Conservation (phyloP, 2,888 invertebrate species). For the Acrocyrtus sp. region DNA sequence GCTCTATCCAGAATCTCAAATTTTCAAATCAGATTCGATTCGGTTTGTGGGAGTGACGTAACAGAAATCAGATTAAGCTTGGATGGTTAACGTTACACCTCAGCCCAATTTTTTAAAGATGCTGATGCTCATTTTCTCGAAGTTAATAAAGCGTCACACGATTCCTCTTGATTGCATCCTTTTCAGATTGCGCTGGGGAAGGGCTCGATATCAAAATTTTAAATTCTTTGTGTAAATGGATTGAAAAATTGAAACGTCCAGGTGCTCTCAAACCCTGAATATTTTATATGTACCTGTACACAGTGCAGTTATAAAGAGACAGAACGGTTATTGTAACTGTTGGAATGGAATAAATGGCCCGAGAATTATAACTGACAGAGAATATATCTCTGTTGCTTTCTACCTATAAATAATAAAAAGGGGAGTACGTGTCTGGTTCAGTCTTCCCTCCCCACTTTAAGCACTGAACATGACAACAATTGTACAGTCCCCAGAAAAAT, state of each 20-base stretch:
- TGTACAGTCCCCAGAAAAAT: not conserved
- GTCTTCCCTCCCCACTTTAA: not conserved
- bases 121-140: not conserved
- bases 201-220: not conserved
- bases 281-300: not conserved
- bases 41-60: conserved; percentile 33
- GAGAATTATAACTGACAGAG: not conserved
- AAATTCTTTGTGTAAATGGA: not conserved
- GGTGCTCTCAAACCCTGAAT: not conserved
- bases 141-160: not conserved
- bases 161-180: not conserved
- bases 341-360: not conserved
- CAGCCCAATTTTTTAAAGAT: not conserved
- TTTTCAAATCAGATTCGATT: conserved; percentile 36
- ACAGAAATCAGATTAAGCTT: conserved; percentile 16
- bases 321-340: not conserved
- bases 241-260: no score
- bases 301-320: not conserved
- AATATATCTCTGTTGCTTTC: not conserved
- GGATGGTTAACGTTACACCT: not conserved
- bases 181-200: not conserved
- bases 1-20: no score
- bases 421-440: not conserved
- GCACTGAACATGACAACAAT: not conserved
- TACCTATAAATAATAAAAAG: not conserved